Base-by-base conservation (phyloP, 2,113 vertebrate genomes). In the Upupa epops region DNA sequence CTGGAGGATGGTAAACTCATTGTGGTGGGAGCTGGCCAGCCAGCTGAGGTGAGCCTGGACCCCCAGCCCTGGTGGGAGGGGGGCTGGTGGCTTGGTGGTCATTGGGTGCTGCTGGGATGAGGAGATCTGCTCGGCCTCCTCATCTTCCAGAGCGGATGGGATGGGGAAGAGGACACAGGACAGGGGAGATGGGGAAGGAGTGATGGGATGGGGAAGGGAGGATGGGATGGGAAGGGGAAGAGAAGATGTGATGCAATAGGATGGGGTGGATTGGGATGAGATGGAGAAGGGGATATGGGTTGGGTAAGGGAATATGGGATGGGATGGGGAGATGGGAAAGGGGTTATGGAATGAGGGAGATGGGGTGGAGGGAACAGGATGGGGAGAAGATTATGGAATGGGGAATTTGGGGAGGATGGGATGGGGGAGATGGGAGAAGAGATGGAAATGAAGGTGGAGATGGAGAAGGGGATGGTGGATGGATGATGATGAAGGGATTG, bases 1-100 rank as follows among this genome's bases (percentile, higher is more conserved):
- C 95, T 99, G 79, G 98, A 99, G 85, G 98, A 99, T 1, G 99
- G 99, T 26, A 99, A 99, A 86, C 97, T 99, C 48, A 99, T 99
- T 4, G 98, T 99, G 91, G 99, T 99, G 94, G 98, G 99, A 40
- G 98, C 99, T 1, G 99, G 99, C 72, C 98, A 99, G 95, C 99
- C 99, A 1, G 97, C 98, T 1, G 98, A 99, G 99, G 99, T 99
- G 90, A 98, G 97, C 2, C 1, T 6, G 12, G 8, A 51, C 15
- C 24, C 8, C 15, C 24, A 1, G 5, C 5, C 22, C 13, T 1
- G n/a, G 46, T 0, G 4, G n/a, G 13, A 45, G 11, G 0, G 12
- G 26, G 25, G 11, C 4, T 34, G 5, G 0, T 17, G 25, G 5
- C 17, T 42, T 0, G 0, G 48, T 25, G n/a, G 46, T 31, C 16